Evolutionary conservation across 1,140 invertebrate genomes (phyloP), one percentile per base, ranked within the genome.

Genomic region (Branchinecta lindahli): DNA sequence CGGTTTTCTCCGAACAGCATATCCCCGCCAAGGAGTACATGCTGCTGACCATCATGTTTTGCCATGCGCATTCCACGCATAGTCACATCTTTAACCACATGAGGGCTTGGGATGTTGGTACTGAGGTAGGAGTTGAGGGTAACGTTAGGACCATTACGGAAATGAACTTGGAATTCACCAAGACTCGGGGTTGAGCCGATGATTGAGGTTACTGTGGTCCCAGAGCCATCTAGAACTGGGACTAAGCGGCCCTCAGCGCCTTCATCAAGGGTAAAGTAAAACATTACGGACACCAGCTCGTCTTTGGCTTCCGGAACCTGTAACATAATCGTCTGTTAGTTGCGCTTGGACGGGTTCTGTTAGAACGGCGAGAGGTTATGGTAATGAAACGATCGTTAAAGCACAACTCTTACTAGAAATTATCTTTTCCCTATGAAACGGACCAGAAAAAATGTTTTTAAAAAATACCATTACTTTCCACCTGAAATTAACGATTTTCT

Each of bases 51-150:
- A 70, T 80, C 78, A 66, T 79, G 77, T 74, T 79, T 76, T 33
- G 79, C 78, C 8, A 80, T 73, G 66, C 75, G 74, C 67, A 83
- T 74, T 45, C 78, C 76, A 66, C 76, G 74, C 66, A 89, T 82
- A 0, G 92, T 81, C 15, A 87, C 87, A 77, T 95, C 90, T 77
- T 88, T 91, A 0, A 95, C 79, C 7, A 87, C 77, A 73, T 88
- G 84, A 0, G 94, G 77, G 6, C 87, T 85, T n/a, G 85, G 83
- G 0, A 87, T 82, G 46, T 85, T 80, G 0, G 89, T 87, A 73
- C 85, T 85, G 0, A 92, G 78, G 75, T 84, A 88, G 8, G 89
- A 90, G 66, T 87, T 85, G 73, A 90, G 86, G 9, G 86, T 77
- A 21, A 89, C 77, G 52, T 85, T 69, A 68, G 68, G 70, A 73